Percentiles rank a stretch among this genome's conserved stretches.
These are phyloP conservation scores for Tylochromis polylepis DNA, from an alignment of 2,113 vertebrate species.

Conservation along the genomic window DNA sequence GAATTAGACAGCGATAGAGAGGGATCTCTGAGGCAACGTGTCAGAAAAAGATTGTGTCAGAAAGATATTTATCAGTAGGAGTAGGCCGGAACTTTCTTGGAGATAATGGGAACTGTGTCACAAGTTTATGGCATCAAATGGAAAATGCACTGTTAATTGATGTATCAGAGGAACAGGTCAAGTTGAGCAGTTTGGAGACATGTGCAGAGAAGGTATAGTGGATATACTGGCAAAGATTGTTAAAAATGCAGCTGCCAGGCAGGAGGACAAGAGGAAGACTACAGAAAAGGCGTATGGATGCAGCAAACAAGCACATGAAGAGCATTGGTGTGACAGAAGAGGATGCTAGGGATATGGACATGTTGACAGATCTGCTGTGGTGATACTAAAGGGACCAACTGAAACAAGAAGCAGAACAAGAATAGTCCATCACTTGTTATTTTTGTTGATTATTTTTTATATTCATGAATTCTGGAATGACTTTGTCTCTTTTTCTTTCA, in stretches of 20 bases:
- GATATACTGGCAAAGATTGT: neutral
- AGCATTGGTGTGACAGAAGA: neutral
- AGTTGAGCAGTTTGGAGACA: neutral
- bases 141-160: neutral
- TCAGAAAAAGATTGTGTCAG: neutral
- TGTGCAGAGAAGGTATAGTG: neutral
- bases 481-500: neutral
- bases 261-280: neutral
- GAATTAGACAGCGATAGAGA: neutral
- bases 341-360: neutral
- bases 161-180: neutral
- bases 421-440: neutral
- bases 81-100: neutral
- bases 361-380: neutral
- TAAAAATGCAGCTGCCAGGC: neutral
- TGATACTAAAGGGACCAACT: neutral
- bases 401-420: neutral
- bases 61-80: neutral
- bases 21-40: neutral
- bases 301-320: neutral
- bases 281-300: fast-evolving
- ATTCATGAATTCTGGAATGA: neutral
- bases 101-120: neutral
- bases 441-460: neutral
- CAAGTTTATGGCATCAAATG: neutral